Base-by-base conservation (phyloP, 2,797 vertebrate genomes). In the Spinus olivaceus region DNA sequence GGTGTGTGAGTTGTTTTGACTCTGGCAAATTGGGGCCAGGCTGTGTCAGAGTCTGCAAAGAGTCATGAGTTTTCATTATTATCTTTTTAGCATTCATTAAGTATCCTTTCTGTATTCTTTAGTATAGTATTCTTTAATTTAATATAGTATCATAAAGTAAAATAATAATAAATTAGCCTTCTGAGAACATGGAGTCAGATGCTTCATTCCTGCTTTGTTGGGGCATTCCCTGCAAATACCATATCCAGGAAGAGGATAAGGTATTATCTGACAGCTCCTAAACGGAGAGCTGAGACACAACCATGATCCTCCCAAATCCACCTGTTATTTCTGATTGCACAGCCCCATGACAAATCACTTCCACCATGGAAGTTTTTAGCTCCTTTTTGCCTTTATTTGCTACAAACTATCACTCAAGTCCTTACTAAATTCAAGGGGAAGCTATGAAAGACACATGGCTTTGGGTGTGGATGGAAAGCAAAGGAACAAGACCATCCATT, bases 391-490 rank as follows among this genome's bases (percentile, higher is more conserved):
- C 63, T 76, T 71, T 24, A 80, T 6, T 59, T 79, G 42, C 44
- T 64, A 41, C 42, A 35, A 81, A 33, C 49, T 6, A 5, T 56
- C 65, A 72, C 18, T 16, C 41, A 54, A 23, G 18, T 57, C 42
- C 49, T 85, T 44, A 37, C 42, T 54, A 50, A 82, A 83, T 47
- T 74, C 72, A 61, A 64, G 46, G 53, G n/a, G 44, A 85, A 89
- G 50, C 53, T 89, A 74, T 33, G 27, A 47, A 53, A 78, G 60
- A 51, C 81, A 66, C 0, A 0, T 47, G 71, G 64, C 74, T 93
- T 92, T 93, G 91, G 91, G 96, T 57, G 84, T 84, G 46, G 89
- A 71, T 41, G 30, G 35, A 92, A 96, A 91, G 46, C 72, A 74
- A 96, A 95, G 71, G 37, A 92, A 82, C 64, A 71, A 87, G 47